These are phyloP conservation scores for Riparia riparia DNA, from an alignment of 2,113 vertebrate species.

Conservation along the genomic window DNA sequence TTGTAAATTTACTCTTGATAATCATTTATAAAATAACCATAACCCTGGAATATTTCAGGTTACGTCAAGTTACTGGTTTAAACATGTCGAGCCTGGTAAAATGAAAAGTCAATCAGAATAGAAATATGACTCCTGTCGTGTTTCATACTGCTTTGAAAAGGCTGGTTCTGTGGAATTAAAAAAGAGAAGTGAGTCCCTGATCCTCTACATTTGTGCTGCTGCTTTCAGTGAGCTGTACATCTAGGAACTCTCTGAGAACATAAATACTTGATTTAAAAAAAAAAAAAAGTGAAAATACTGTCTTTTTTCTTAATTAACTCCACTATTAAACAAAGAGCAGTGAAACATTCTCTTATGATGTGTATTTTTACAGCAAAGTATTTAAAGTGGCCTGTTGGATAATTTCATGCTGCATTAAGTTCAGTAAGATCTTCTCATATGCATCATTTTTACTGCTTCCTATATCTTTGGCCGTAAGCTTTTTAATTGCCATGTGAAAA, in stretches of 20 bases:
- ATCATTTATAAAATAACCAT: constrained; percentile 42
- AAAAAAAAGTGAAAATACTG: not conserved
- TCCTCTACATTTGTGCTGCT: not conserved
- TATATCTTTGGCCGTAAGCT: constrained; percentile 57
- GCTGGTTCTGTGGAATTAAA: not conserved
- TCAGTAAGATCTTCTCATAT: constrained; percentile 39
- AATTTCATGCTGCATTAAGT: constrained; percentile 73
- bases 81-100: not conserved
- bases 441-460: constrained; percentile 72
- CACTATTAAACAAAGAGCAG: constrained; percentile 46
- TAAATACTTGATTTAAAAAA: not conserved
- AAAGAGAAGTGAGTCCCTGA: not conserved
- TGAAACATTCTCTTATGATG: constrained; percentile 51
- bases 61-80: not conserved
- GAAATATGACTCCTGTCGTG: not conserved
- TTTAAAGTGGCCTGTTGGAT: constrained; percentile 58
- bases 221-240: not conserved
- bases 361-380: constrained; percentile 60
- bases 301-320: not conserved
- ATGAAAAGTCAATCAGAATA: constrained; percentile 32
- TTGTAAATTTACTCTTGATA: constrained; percentile 60
- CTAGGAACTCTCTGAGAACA: not conserved
- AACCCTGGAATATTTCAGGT: constrained; percentile 18
- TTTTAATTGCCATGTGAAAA: constrained; percentile 64
- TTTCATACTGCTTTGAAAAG: not conserved